phyloP scores from a whole-genome alignment of 2,797 vertebrate species.

The Pseudochirops corinnae region DNA sequence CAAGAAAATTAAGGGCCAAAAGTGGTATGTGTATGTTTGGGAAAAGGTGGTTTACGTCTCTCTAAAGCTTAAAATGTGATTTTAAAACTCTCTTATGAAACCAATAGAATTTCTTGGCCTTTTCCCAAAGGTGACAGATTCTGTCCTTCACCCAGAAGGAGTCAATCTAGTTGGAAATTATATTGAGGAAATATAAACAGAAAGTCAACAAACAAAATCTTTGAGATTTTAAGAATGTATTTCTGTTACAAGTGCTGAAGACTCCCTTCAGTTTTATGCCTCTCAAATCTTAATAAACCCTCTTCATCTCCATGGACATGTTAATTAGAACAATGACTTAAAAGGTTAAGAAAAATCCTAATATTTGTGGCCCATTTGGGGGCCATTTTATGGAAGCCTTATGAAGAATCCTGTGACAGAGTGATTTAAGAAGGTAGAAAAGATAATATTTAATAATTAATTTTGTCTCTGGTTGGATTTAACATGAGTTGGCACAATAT shows the following conservation, averaged over 20 bases:
- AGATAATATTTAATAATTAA: constrained; percentile 20
- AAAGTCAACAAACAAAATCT: constrained; percentile 23
- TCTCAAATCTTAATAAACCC: constrained; percentile 15
- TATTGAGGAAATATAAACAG: constrained; percentile 21
- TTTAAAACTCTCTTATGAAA: not conserved
- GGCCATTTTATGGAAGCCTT: constrained; percentile 34
- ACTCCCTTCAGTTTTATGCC: not conserved
- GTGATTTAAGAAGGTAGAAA: constrained; percentile 8
- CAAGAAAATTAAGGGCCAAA: not conserved
- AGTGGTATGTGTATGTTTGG: no score
- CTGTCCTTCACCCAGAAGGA: not conserved
- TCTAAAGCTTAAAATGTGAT: constrained; percentile 18
- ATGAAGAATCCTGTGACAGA: constrained; percentile 34
- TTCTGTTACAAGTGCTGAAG: constrained; percentile 33
- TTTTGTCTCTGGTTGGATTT: constrained; percentile 40
- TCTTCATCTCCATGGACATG: not conserved
- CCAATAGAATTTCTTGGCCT: not conserved
- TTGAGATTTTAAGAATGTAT: constrained; percentile 10
- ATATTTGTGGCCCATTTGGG: constrained; percentile 27
- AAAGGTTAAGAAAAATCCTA: not conserved
- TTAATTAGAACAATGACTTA: constrained; percentile 35
- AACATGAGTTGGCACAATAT: constrained; percentile 3
- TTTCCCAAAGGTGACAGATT: not conserved
- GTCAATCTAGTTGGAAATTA: not conserved
- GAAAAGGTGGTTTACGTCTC: not conserved